These are phyloP conservation scores for Crax fasciolata DNA, from an alignment of 2,797 vertebrate genomes.

Conservation along the genomic window DNA sequence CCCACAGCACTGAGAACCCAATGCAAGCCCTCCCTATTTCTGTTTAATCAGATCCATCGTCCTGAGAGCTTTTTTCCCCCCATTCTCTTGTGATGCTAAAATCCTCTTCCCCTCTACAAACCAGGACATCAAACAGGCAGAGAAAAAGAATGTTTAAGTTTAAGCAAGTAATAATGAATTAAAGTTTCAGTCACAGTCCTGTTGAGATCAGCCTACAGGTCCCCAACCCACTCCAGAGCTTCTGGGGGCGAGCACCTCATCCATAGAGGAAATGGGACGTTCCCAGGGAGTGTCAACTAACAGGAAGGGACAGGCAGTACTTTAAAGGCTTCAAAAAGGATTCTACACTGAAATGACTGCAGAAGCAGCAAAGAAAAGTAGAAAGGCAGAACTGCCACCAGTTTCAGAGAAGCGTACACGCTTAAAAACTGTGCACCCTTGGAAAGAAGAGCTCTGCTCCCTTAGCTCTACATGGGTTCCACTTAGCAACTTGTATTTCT, in stretches of 20 bases:
- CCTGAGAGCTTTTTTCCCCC: not conserved
- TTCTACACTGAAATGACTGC: not conserved
- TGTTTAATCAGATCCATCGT: not conserved
- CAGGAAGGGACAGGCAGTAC: not conserved
- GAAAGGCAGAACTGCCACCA: not conserved
- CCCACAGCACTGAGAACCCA: not conserved
- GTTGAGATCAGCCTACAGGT: not conserved
- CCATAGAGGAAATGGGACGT: not conserved
- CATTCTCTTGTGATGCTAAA: not conserved
- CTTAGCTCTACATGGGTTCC: not conserved
- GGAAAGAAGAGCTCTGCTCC: not conserved
- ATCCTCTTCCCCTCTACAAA: constrained; percentile 1
- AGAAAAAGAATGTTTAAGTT: not conserved
- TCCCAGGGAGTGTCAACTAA: not conserved
- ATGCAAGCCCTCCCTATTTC: not conserved
- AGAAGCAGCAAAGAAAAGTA: constrained; percentile 3
- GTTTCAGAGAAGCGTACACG: not conserved
- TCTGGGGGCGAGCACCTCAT: not conserved
- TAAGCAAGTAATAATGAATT: not conserved
- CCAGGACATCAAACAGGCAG: not conserved
- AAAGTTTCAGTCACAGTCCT: not conserved
- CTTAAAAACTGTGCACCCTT: not conserved
- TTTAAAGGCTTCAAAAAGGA: not conserved
- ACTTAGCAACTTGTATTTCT: not conserved
- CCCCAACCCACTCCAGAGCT: not conserved